Base-by-base conservation (phyloP, 2,797 vertebrate genomes). In the Acrossocheilus wenchowensis region DNA sequence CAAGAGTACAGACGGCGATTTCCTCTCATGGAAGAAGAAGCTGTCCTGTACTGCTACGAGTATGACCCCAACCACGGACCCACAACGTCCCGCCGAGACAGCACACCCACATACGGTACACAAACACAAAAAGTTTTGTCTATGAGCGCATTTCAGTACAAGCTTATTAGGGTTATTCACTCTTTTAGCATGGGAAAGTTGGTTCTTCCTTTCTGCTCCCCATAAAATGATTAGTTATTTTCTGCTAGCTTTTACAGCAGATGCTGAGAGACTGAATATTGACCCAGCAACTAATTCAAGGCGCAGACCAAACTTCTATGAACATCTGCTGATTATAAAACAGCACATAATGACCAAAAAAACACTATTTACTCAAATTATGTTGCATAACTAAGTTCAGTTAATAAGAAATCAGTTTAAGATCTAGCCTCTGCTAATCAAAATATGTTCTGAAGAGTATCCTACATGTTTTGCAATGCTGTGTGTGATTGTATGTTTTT, bases 91-190 rank as follows among this genome's bases (percentile, higher is more conserved):
- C 95, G 96, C 86, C 94, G 96, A 90, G 96, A 97, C 91, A 97
- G 96, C 94, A 98, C 98, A 1, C 97, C 98, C 0, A 98, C 98
- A 45, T 99, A 99, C 23, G 98, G 98, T 99, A 96, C 60, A 54
- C 21, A 68, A 15, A 17, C 39, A 80, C 78, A 34, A 34, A 60
- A 21, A 5, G 9, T 52, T 68, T 82, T 11, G 52, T 78, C 52
- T 23, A 15, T n/a, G 4, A n/a, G 21, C 4, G 4, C 52, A 60
- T 68, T 30, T 66, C 78, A 66, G n/a, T 48, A 41, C 11, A 21
- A 60, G 36, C 36, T 60, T 57, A 10, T 14, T 14, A 26, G 36
- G 54, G 23, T 60, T 66, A 68, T 64, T 50, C 41, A 43, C 17
- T 62, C 19, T 41, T 50, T 52, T 30, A 21, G 21, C 34, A 64